These are phyloP conservation scores for Zapus hudsonius DNA, from an alignment of 2,113 vertebrate species.

Conservation along the genomic window DNA sequence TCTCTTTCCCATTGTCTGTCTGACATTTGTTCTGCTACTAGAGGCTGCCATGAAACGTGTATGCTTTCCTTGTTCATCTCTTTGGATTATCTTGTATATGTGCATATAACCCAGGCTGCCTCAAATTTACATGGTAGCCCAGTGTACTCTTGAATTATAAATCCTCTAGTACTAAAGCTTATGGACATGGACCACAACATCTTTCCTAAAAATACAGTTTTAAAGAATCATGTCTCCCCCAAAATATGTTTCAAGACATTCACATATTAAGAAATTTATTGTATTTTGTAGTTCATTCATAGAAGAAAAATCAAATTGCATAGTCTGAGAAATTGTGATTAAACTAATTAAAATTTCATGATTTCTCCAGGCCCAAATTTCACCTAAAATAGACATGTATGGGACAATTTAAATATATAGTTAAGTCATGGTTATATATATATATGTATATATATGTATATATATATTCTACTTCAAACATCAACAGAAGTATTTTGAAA, in stretches of 20 bases:
- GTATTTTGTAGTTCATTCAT: neutral
- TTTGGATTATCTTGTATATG: neutral
- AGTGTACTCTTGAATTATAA: neutral
- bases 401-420: neutral
- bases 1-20: neutral
- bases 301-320: neutral
- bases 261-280: neutral
- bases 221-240: neutral
- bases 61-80: neutral
- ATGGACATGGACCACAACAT: neutral
- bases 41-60: neutral
- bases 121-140: neutral
- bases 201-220: neutral
- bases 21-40: neutral
- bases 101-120: neutral
- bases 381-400: neutral
- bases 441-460: too few species aligned
- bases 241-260: neutral
- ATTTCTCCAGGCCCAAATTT: neutral
- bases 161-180: neutral
- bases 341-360: constrained; percentile 14
- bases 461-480: constrained; percentile 38
- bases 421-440: neutral
- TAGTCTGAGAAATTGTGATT: neutral
- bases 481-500: constrained; percentile 50